These are phyloP conservation scores for Valencia hispanica DNA, from an alignment of 2,797 vertebrate species.

Conservation along the genomic window DNA sequence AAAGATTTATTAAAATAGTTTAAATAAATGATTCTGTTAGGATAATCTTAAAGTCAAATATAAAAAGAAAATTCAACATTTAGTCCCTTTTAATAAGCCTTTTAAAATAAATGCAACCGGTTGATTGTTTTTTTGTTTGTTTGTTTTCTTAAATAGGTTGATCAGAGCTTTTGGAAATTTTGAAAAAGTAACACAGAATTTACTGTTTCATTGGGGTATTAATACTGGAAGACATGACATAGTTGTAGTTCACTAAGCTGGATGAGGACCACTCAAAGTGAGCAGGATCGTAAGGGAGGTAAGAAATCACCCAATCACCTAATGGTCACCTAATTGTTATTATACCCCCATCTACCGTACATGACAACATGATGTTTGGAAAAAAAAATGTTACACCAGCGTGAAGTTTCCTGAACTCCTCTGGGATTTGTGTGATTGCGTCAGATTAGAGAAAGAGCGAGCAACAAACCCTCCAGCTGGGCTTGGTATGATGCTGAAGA, in stretches of 20 bases:
- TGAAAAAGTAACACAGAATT: neutral
- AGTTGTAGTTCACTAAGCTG: neutral
- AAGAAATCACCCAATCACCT: neutral
- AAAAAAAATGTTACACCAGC: neutral
- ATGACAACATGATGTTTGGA: neutral
- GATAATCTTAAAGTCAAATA: neutral
- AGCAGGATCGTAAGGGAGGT: neutral
- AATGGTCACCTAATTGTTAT: too few species aligned
- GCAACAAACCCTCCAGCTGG: neutral
- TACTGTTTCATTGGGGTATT: neutral
- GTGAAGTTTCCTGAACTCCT: neutral
- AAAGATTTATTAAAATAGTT: too few species aligned
- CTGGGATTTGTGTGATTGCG: neutral
- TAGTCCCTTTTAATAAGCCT: neutral
- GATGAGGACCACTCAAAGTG: neutral
- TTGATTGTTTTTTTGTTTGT: neutral
- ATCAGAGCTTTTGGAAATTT: neutral
- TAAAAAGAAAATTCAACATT: neutral
- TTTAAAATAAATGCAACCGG: neutral
- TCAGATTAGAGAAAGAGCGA: neutral
- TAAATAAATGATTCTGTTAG: too few species aligned
- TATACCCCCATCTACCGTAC: neutral
- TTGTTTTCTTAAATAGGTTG: too few species aligned
- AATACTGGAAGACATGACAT: neutral
- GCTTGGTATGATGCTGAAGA: neutral